These are phyloP conservation scores for Drosophila carrolli DNA, from an alignment of 1,140 invertebrate species.

Conservation along the genomic window DNA sequence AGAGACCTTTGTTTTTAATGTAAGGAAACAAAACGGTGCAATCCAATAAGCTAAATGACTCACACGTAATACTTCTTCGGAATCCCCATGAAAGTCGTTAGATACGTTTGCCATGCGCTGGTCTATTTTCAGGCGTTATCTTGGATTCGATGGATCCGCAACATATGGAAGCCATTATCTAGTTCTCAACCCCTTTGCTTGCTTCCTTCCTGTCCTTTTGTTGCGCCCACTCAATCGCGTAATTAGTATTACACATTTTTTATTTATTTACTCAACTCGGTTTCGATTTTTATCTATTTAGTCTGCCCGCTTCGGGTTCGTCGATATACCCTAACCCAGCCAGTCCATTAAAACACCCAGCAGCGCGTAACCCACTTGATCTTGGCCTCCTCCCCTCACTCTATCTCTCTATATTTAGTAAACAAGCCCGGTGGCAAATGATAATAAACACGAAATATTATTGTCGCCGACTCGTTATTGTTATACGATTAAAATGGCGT, in stretches of 20 bases:
- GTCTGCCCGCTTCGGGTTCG: not conserved
- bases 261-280: constrained; percentile 37
- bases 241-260: constrained; percentile 26
- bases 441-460: constrained; percentile 63
- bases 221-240: not conserved
- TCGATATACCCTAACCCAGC: not conserved
- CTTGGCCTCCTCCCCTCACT: not conserved
- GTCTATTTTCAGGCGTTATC: constrained; percentile 6
- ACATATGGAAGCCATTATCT: constrained; percentile 31
- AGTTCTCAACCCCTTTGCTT: constrained; percentile 8
- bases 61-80: constrained; percentile 1
- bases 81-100: not conserved
- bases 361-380: constrained; percentile 39
- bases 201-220: constrained; percentile 10
- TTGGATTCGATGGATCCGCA: not conserved
- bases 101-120: constrained; percentile 7
- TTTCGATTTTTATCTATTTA: constrained; percentile 21
- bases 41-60: constrained; percentile 11
- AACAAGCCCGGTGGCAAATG: constrained; percentile 53
- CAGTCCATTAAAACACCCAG: constrained; percentile 27
- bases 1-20: not conserved
- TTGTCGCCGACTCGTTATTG: constrained; percentile 42
- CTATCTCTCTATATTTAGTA: constrained; percentile 25
- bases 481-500: constrained; percentile 49
- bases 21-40: not conserved